phyloP scores from a whole-genome alignment of 2,113 vertebrate genomes.

The Carassius gibelio region DNA sequence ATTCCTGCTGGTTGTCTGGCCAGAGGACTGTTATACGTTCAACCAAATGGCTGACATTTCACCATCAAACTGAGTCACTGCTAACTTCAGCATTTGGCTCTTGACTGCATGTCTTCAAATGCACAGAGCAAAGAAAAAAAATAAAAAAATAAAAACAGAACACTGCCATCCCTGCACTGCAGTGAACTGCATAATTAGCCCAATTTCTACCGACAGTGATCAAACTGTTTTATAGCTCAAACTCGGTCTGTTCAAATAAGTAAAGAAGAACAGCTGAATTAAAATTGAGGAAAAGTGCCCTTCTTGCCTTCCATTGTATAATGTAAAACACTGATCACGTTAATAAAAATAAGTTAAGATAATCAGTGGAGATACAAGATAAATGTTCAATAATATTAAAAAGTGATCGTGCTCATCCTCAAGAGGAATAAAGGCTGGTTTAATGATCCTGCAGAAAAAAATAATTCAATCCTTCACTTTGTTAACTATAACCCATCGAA shows the following conservation, averaged over 20 bases:
- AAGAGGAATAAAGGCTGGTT: slow-evolving; percentile 25
- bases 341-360: slow-evolving; percentile 52
- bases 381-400: slow-evolving; percentile 58
- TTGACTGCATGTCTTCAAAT: slow-evolving; percentile 10
- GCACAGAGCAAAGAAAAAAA: slow-evolving; percentile 83
- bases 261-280: slow-evolving; percentile 70
- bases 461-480: slow-evolving; percentile 18
- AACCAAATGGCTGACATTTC: slow-evolving; percentile 27
- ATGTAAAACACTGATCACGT: slow-evolving; percentile 59
- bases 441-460: neutral
- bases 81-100: neutral
- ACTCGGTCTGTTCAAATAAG: slow-evolving; percentile 50
- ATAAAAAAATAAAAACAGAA: slow-evolving; percentile 58
- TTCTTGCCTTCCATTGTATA: slow-evolving; percentile 53
- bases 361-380: slow-evolving; percentile 44
- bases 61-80: slow-evolving; percentile 44
- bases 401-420: slow-evolving; percentile 40
- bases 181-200: slow-evolving; percentile 42
- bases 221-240: slow-evolving; percentile 46
- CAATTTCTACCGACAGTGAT: slow-evolving; percentile 48
- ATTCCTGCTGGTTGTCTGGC: slow-evolving; percentile 75
- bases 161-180: slow-evolving; percentile 63
- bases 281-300: slow-evolving; percentile 66
- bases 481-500: neutral
- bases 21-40: slow-evolving; percentile 65